These are phyloP conservation scores for Gobionotothen gibberifrons DNA, from an alignment of 2,797 vertebrate genomes.

Conservation along the genomic window DNA sequence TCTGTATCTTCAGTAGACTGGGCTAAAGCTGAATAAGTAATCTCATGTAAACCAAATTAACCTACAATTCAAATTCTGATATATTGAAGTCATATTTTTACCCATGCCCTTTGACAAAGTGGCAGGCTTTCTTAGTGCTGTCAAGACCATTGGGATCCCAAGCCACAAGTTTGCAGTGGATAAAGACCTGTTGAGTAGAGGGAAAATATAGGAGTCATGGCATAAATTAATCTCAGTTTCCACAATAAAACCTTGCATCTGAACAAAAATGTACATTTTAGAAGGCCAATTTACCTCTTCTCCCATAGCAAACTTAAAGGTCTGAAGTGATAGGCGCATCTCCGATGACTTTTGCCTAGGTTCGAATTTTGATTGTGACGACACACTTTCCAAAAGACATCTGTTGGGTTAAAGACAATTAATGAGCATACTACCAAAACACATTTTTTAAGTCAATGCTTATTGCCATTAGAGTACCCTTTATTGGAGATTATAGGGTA, in stretches of 20 bases:
- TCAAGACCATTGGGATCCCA: slow-evolving; percentile 75
- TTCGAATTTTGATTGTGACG: slow-evolving; percentile 73
- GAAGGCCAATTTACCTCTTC: slow-evolving; percentile 61
- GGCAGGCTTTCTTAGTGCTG: slow-evolving; percentile 81
- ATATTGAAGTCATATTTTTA: slow-evolving; percentile 38
- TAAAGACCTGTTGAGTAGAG: slow-evolving; percentile 77
- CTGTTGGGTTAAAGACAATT: slow-evolving; percentile 50
- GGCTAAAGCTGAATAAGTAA: not conserved
- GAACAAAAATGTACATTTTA: not conserved
- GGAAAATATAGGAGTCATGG: not conserved
- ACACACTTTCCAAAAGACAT: slow-evolving; percentile 82
- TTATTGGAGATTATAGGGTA: slow-evolving; percentile 82
- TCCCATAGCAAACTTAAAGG: slow-evolving; percentile 79
- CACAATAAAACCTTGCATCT: not conserved
- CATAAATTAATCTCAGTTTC: not conserved
- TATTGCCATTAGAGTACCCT: slow-evolving; percentile 74
- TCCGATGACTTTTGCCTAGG: slow-evolving; percentile 68
- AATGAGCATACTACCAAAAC: not conserved
- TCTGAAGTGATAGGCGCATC: slow-evolving; percentile 76
- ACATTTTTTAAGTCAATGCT: no score
- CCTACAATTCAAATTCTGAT: not conserved
- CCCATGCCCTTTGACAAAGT: slow-evolving; percentile 74
- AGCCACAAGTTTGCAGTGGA: slow-evolving; percentile 84
- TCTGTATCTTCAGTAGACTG: not conserved
- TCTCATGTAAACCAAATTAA: not conserved